phyloP scores from a whole-genome alignment of 2,113 vertebrate genomes.

The Stomatorhinus ivindoensis region DNA sequence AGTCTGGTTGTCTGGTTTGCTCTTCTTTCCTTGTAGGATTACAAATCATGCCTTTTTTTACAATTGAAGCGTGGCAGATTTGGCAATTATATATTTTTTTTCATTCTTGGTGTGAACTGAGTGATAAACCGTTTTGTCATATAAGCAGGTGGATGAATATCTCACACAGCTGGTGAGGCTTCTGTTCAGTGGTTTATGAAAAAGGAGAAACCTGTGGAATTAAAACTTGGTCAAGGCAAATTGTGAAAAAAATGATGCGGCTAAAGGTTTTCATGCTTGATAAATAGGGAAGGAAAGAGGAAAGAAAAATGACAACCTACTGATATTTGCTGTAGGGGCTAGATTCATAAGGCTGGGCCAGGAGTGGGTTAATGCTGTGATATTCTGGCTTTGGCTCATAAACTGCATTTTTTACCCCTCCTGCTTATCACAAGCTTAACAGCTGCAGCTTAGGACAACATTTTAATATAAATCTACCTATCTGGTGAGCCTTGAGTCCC shows the following conservation, averaged over 20 bases:
- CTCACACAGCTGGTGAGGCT: neutral
- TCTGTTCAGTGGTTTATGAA: neutral
- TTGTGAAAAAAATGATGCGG: neutral
- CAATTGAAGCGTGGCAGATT: neutral
- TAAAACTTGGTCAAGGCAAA: conserved; percentile 2
- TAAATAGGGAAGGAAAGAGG: neutral
- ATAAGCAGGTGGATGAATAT: neutral
- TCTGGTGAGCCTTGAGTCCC: neutral
- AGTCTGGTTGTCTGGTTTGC: neutral
- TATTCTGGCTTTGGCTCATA: neutral
- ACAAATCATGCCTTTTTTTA: neutral
- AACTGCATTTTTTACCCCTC: neutral
- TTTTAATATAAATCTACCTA: conserved; percentile 3
- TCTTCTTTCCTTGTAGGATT: neutral
- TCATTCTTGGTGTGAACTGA: neutral
- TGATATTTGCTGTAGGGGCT: neutral
- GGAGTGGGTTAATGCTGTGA: neutral
- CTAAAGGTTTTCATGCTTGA: neutral
- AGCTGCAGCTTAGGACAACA: neutral
- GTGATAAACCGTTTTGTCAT: neutral
- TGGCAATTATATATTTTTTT: neutral
- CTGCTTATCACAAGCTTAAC: neutral
- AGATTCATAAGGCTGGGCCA: neutral
- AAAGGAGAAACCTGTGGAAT: neutral
- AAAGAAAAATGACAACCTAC: neutral